Evolutionary conservation across 2,888 invertebrate species (phyloP), one percentile per base, ranked within the genome.

Genomic region (Clunio marinus): DNA sequence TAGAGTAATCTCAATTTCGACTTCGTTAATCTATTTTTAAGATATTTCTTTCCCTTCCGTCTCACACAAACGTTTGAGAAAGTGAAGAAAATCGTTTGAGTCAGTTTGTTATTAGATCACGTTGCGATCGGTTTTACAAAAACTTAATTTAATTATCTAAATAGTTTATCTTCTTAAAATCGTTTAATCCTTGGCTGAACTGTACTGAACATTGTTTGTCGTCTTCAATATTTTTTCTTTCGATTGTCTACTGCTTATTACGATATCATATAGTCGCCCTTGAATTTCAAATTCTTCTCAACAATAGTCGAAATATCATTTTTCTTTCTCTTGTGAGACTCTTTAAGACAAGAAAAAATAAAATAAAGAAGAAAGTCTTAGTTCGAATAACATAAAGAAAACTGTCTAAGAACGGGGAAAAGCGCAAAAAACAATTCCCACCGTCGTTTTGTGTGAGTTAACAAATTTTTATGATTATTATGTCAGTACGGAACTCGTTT

Each of bases 31-130:
- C 57, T 57, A 27, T 57, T 45, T 45, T 27, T 57, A 57, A 45
- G 15, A 7, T 13, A 7, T 13, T 45, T 2, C n/a, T 22, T 57
- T 57, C 15, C 2, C 25, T 27, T 57, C 25, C 45, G 15, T 45
- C 63, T 41, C 46, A 63, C 45, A 63, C 46, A 28, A 13, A 3
- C 25, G 27, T 15, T n/a, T 20, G 57, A 59, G 25, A 22, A n/a
- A 62, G 10, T 13, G 17, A 13, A 35, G 35, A 41, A 35, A 37
- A 60, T 1, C 28, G n/a, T 63, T 46, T n/a, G 24, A 22, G 17
- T 63, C 63, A 63, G 63, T 63, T 46, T 5, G 63, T 28, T 45
- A 10, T 45, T 25, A 45, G 63, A 63, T 63, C 63, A 63, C 46
- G 15, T 15, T 20, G 63, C 46, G 63, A 63, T 63, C 63, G 41